phyloP scores from a whole-genome alignment of 2,888 invertebrate species.

The Drosophila aldrichi region DNA sequence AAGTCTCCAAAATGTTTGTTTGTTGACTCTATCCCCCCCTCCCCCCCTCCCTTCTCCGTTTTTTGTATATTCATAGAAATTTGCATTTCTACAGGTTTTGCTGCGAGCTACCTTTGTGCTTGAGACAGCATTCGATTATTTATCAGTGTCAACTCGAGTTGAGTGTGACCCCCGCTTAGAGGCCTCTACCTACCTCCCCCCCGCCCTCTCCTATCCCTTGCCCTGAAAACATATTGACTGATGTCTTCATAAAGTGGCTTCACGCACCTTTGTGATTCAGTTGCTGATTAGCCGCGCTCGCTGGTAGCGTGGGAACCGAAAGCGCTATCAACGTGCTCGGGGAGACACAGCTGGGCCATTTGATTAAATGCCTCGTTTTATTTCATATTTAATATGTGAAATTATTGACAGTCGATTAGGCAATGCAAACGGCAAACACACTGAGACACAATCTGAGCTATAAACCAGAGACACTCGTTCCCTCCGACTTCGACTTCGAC shows the following conservation, averaged over 20 bases:
- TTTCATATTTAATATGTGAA: slow-evolving; percentile 79
- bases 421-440: slow-evolving; percentile 67
- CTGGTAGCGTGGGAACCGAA: slow-evolving; percentile 69
- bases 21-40: neutral
- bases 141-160: slow-evolving; percentile 43
- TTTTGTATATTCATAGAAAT: neutral
- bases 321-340: slow-evolving; percentile 52
- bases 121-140: slow-evolving; percentile 46
- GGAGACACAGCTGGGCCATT: slow-evolving; percentile 67
- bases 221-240: slow-evolving; percentile 29
- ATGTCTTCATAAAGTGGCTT: slow-evolving; percentile 63
- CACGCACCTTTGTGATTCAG: slow-evolving; percentile 63
- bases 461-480: slow-evolving; percentile 8
- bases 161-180: neutral
- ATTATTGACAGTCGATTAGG: slow-evolving; percentile 78
- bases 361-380: slow-evolving; percentile 78
- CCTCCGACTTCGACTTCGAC: slow-evolving; percentile 5
- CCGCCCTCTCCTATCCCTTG: neutral
- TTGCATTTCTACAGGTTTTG: slow-evolving; percentile 18
- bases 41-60: neutral
- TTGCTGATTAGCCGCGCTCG: slow-evolving; percentile 31
- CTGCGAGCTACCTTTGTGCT: neutral
- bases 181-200: neutral
- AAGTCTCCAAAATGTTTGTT: neutral
- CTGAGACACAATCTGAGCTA: slow-evolving; percentile 28